Percentiles rank a stretch among this genome's conserved stretches.
Evolutionary conservation across 2,113 vertebrate genomes (phyloP).

Genomic region (Rhynchomys soricoides): DNA sequence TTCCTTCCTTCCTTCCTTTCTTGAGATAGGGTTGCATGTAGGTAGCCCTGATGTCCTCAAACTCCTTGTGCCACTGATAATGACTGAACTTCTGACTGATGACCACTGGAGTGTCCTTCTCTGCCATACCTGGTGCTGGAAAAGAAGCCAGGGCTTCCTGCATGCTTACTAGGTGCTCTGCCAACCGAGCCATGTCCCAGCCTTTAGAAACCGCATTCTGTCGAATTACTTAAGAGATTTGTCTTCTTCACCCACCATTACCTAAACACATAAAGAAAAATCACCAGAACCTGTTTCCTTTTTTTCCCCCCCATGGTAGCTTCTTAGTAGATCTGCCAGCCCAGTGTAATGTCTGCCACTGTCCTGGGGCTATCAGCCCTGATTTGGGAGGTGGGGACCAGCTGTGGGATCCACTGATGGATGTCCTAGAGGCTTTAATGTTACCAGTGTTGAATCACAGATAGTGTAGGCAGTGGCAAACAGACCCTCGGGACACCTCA

Average conservation of each 20-base stretch:
- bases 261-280: not conserved
- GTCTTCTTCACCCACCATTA: not conserved
- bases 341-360: not conserved
- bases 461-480: not conserved
- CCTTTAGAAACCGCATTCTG: not conserved
- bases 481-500: not conserved
- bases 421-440: not conserved
- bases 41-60: not conserved
- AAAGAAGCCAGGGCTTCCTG: not conserved
- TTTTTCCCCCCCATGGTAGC: not conserved
- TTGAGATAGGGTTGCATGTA: not conserved
- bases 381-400: not conserved
- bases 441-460: not conserved
- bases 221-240: not conserved
- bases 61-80: not conserved
- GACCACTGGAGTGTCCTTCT: not conserved
- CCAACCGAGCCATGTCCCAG: not conserved
- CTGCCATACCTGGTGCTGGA: too few relatives aligned
- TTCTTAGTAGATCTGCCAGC: not conserved
- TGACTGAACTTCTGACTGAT: too few relatives aligned
- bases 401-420: not conserved
- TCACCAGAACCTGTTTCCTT: not conserved
- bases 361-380: not conserved
- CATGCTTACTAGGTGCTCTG: too few relatives aligned
- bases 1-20: rapidly evolving